phyloP scores from a whole-genome alignment of 2,888 invertebrate species.

The Geotrupes spiniger region DNA sequence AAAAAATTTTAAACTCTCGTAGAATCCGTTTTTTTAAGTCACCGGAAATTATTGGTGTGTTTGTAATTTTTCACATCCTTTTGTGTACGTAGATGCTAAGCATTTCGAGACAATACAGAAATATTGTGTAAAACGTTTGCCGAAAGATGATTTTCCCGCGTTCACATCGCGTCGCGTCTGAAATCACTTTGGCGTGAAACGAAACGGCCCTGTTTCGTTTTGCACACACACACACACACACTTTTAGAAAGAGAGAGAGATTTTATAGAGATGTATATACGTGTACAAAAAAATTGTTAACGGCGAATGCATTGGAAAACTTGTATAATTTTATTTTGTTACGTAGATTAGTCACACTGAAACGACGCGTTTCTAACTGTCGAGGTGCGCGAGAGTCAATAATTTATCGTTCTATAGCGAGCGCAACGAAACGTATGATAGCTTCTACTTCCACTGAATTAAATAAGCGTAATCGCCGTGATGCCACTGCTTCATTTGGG shows the following conservation, averaged over 20 bases:
- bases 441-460: slow-evolving; percentile 46
- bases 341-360: neutral
- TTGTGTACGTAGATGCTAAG: slow-evolving; percentile 1
- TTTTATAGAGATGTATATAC: no score
- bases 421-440: slow-evolving; percentile 39
- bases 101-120: slow-evolving; percentile 3
- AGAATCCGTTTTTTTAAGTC: no score
- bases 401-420: slow-evolving; percentile 18
- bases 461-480: slow-evolving; percentile 9
- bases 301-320: no score
- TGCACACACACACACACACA: no score
- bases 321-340: no score
- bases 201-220: no score
- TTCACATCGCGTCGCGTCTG: no score
- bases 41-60: neutral
- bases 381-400: slow-evolving; percentile 22
- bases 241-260: no score
- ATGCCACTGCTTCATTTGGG: neutral
- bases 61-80: neutral
- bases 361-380: slow-evolving; percentile 18
- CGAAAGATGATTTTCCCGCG: no score
- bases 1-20: no score
- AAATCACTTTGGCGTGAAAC: no score
- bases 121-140: slow-evolving; percentile 3
- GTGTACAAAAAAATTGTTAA: no score